Evolutionary conservation across 92 coral and sea anemone species (phyloP).

Genomic region (Epizoanthus illoricatus): DNA sequence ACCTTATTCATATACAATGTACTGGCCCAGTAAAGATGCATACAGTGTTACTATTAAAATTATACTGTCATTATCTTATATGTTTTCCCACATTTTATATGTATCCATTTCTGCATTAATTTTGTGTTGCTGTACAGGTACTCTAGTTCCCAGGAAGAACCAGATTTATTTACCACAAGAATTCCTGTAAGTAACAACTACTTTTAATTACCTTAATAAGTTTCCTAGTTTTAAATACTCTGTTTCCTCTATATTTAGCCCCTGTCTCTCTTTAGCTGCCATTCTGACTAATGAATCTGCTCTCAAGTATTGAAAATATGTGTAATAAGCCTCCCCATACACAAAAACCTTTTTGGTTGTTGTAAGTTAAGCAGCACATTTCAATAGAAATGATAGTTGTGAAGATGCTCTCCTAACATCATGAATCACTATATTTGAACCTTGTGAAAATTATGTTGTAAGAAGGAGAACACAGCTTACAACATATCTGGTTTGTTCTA

Average conservation of each 20-base stretch:
- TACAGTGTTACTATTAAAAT: no score
- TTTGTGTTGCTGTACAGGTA: slow-evolving; percentile 2
- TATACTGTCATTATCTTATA: no score
- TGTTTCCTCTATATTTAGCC: background rate
- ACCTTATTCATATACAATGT: no score
- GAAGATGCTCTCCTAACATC: no score
- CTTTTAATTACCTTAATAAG: no score
- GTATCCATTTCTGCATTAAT: background rate
- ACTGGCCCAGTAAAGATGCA: no score
- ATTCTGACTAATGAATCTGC: background rate
- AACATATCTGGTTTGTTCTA: background rate
- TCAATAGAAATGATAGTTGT: no score
- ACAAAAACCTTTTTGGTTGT: no score
- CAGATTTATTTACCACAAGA: slow-evolving; percentile 13
- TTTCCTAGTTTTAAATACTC: background rate
- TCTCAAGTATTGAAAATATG: no score
- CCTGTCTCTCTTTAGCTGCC: background rate
- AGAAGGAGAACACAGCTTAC: background rate
- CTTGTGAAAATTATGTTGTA: background rate
- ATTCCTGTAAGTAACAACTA: background rate
- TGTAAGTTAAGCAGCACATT: no score
- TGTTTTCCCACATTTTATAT: no score
- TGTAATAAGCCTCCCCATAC: no score
- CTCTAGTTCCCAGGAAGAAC: background rate
- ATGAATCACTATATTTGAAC: background rate